Conservation (phyloP, 2,888 invertebrate genomes). For the Seladonia tumulorum region DNA sequence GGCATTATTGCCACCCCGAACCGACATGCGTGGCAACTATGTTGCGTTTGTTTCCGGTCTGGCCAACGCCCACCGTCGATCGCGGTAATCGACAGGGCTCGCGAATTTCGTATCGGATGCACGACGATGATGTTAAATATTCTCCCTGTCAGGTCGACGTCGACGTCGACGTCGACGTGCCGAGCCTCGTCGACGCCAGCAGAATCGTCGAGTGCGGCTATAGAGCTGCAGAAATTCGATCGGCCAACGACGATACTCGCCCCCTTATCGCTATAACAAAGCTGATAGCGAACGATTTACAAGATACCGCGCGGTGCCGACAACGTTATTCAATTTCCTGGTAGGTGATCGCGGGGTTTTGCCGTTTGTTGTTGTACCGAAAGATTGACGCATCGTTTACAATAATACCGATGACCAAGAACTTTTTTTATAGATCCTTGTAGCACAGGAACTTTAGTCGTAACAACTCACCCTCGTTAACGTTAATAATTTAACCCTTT, state of each 20-base stretch:
- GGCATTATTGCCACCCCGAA: conserved; percentile 30
- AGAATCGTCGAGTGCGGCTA: background rate
- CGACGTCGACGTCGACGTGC: background rate
- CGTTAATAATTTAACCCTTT: too few species aligned
- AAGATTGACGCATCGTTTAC: too few species aligned
- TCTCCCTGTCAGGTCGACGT: background rate
- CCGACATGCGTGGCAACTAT: conserved; percentile 48
- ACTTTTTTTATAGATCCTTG: background rate
- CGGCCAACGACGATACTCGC: background rate
- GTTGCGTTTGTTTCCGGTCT: conserved; percentile 7
- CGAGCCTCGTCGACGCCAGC: background rate
- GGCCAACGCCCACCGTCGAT: conserved; percentile 8
- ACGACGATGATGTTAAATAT: background rate
- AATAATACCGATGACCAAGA: background rate
- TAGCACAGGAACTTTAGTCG: too few species aligned
- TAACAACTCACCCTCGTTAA: too few species aligned
- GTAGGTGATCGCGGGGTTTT: background rate
- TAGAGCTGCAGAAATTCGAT: conserved; percentile 6
- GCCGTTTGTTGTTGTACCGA: background rate
- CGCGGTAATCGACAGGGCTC: background rate
- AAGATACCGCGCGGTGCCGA: background rate
- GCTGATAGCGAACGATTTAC: background rate
- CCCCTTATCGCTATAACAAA: background rate
- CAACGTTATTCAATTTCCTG: background rate
- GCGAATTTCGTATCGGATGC: background rate